phyloP scores from a whole-genome alignment of 2,113 vertebrate species.

The Cyphomyrus discorhynchus region DNA sequence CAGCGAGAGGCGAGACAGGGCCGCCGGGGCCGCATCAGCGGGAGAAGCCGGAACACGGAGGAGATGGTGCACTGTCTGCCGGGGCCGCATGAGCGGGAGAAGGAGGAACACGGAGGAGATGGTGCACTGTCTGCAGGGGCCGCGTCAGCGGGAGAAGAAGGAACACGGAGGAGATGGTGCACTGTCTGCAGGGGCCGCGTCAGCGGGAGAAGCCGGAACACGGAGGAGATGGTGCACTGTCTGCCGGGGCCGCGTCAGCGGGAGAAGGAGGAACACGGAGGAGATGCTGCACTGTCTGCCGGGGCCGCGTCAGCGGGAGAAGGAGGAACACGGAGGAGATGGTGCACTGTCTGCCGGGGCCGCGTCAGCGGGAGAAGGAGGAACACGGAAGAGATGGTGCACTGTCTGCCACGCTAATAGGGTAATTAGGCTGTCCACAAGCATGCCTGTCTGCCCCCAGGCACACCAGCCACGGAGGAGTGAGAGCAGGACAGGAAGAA shows the following conservation, averaged over 20 bases:
- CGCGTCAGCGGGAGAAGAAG: neutral
- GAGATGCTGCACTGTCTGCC: neutral
- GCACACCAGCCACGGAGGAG: neutral
- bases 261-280: neutral
- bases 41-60: too few relatives aligned
- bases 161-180: neutral
- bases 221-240: neutral
- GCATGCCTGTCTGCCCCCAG: neutral
- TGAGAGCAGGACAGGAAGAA: neutral
- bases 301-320: neutral
- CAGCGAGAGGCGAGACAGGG: neutral
- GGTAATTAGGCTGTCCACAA: conserved; percentile 4
- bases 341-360: neutral
- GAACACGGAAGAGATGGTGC: neutral
- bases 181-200: neutral
- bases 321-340: neutral
- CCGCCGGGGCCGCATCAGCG: too few relatives aligned
- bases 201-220: too few relatives aligned
- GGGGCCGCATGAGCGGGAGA: neutral
- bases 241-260: neutral
- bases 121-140: neutral
- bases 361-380: neutral
- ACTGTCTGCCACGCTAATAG: neutral
- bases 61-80: neutral
- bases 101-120: neutral